These are phyloP conservation scores for Tetramorium alpestre DNA, from an alignment of 1,140 invertebrate species.

Conservation along the genomic window DNA sequence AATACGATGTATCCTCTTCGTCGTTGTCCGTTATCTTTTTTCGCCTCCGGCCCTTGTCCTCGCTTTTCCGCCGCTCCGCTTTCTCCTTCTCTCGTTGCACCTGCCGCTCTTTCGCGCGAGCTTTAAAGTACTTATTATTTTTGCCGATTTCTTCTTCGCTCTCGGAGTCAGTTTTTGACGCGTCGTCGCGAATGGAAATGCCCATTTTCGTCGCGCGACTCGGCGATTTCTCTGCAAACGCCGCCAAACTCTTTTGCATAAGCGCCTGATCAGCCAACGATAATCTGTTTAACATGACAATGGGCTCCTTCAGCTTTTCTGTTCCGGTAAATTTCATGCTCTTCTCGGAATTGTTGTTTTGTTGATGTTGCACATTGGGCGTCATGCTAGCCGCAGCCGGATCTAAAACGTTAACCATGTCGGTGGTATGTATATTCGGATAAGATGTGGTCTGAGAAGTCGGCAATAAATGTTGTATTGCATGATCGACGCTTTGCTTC, in stretches of 20 bases:
- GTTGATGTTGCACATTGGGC: conserved; percentile 68
- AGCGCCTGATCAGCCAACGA: conserved; percentile 87
- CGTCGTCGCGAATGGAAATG: conserved; percentile 79
- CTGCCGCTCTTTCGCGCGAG: conserved; percentile 82
- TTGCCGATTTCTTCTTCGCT: conserved; percentile 85
- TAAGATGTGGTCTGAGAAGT: conserved; percentile 52
- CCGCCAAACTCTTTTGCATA: conserved; percentile 88
- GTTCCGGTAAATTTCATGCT: conserved; percentile 70
- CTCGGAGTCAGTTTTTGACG: conserved; percentile 85
- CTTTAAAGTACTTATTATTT: conserved; percentile 86
- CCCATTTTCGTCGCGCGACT: conserved; percentile 87
- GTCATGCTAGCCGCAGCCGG: conserved; percentile 30
- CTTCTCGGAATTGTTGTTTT: conserved; percentile 78
- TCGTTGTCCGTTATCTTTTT: conserved; percentile 78
- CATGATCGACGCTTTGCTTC: conserved; percentile 74
- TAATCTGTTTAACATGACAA: conserved; percentile 88
- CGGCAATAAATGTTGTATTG: conserved; percentile 62
- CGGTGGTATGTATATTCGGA: conserved; percentile 45
- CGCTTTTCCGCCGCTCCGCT: conserved; percentile 79
- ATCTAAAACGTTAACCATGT: conserved; percentile 49
- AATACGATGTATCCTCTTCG: conserved; percentile 68
- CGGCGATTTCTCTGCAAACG: conserved; percentile 88
- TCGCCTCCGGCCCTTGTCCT: conserved; percentile 75
- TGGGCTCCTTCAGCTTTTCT: conserved; percentile 83
- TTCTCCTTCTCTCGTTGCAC: conserved; percentile 82